Evolutionary conservation across 2,888 invertebrate species (phyloP), one percentile per base, ranked within the genome.

Genomic region (Stenurella melanura): DNA sequence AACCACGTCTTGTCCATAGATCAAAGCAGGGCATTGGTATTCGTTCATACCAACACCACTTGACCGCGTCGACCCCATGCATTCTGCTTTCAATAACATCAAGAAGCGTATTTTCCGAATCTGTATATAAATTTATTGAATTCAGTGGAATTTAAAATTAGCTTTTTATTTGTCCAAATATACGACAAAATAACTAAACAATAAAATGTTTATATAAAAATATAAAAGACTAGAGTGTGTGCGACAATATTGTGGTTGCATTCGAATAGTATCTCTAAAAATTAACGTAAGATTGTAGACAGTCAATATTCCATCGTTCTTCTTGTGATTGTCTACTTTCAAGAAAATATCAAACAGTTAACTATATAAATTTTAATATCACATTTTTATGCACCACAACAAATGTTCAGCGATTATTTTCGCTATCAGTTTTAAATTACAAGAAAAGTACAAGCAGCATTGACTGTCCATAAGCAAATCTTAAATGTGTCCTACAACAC

Each of bases 321-420:
- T 67, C 60, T 60, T 26, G 72, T 63, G 72, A 72, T 72, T 72
- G 72, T 72, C 72, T 50, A 26, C 56, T 63, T 60, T 60, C 34
- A 70, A 70, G 21, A 26, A 34, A 72, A 72, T 72, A 72, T 72
- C 72, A 72, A 63, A 72, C 19, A 18, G 50, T 50, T 50, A 63
- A 26, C 72, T 63, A 72, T 63, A 63, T 72, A 72, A 63, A 72
- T 63, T 72, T 72, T 54, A 72, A 72, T 72, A 72, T 72, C 72
- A 72, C 72, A 72, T 72, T 63, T 17, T 72, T 72, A 63, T 19
- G 21, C 72, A 72, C 63, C 72, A 34, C 72, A 30, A 72, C 72
- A 72, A 72, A 72, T 26, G 56, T 69, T 38, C 58, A 69, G 26
- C 34, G 58, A 69, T 69, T 58, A 38, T 63, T 17, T 10, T n/a